These are phyloP conservation scores for Drosophila bunnanda DNA, from an alignment of 2,888 invertebrate species.

Conservation along the genomic window DNA sequence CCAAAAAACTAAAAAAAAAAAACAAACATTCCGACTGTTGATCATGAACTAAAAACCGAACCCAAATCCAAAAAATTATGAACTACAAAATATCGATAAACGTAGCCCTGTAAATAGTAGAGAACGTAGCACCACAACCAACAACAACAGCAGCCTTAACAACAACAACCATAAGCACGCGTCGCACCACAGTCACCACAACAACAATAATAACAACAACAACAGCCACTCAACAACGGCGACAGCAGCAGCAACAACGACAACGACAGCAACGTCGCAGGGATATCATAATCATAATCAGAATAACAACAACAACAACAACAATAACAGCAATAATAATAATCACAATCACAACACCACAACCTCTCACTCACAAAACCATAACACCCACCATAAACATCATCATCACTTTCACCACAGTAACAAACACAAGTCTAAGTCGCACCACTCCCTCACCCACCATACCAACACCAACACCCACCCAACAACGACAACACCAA, in stretches of 20 bases:
- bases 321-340: constrained; percentile 38
- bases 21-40: constrained; percentile 71
- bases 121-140: constrained; percentile 73
- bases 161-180: constrained; percentile 48
- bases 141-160: constrained; percentile 59
- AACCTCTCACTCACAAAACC: constrained; percentile 37
- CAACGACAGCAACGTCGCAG: constrained; percentile 59
- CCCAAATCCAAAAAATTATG: constrained; percentile 16
- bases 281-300: constrained; percentile 51
- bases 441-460: constrained; percentile 57
- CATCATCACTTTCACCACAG: constrained; percentile 48
- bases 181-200: constrained; percentile 46
- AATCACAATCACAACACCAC: constrained; percentile 41
- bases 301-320: constrained; percentile 37
- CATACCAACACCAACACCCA: constrained; percentile 61
- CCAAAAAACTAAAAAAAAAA: constrained; percentile 14
- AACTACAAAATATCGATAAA: constrained; percentile 42
- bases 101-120: constrained; percentile 83
- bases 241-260: constrained; percentile 45
- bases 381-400: constrained; percentile 21
- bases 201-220: constrained; percentile 40
- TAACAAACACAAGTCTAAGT: constrained; percentile 65
- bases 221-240: constrained; percentile 55
- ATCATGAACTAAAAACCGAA: constrained; percentile 55
- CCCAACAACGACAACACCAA: constrained; percentile 33